Conservation (phyloP, 2,888 invertebrate species). For the Camponotus fellah region DNA sequence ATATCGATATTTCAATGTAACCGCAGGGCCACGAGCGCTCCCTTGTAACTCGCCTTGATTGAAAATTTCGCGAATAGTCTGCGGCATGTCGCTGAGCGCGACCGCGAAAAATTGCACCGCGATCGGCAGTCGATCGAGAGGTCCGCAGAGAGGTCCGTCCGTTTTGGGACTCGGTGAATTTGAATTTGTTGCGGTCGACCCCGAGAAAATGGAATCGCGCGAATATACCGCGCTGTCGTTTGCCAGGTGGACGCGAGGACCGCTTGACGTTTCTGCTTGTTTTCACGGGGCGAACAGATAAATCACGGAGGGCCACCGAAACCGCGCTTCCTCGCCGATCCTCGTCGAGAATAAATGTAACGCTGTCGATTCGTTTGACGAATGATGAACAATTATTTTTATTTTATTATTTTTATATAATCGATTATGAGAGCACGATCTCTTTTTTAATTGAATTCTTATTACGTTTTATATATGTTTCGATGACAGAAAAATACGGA, state of each 20-base stretch:
- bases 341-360: slow-evolving; percentile 16
- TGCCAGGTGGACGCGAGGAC: slow-evolving; percentile 55
- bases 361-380: slow-evolving; percentile 15
- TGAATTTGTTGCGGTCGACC: slow-evolving; percentile 62
- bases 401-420: background rate
- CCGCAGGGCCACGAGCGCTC: background rate
- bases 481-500: background rate
- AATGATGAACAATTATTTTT: background rate
- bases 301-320: slow-evolving; percentile 22
- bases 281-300: slow-evolving; percentile 36
- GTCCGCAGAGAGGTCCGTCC: background rate
- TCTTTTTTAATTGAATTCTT: background rate
- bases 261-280: slow-evolving; percentile 48
- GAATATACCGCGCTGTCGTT: slow-evolving; percentile 64
- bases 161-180: slow-evolving; percentile 36
- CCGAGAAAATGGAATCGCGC: slow-evolving; percentile 62
- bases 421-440: background rate
- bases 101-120: slow-evolving; percentile 48
- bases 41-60: slow-evolving; percentile 29
- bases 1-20: slow-evolving; percentile 14
- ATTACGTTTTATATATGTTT: background rate
- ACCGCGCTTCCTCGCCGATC: background rate
- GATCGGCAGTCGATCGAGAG: slow-evolving; percentile 9
- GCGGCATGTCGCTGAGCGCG: slow-evolving; percentile 7
- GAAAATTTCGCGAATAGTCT: slow-evolving; percentile 52